Percentiles rank a stretch among this genome's conserved stretches.
Conservation (phyloP, 2,888 invertebrate genomes). For the Hemicrepidius hirtus region DNA sequence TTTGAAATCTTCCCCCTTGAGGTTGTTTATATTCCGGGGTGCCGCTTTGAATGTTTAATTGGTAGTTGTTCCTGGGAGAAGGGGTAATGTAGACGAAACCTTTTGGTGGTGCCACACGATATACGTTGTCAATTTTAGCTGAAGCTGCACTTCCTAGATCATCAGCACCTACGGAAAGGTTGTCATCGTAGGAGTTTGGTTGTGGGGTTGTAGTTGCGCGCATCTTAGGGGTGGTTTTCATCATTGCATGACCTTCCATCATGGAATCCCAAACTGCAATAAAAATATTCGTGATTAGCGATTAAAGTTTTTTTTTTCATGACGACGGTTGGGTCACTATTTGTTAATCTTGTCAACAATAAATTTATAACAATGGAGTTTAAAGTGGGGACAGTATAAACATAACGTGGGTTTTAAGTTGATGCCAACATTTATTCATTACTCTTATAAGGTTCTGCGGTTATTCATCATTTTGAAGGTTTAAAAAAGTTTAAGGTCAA, state of each 20-base stretch:
- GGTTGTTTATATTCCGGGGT: conserved; percentile 42
- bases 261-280: conserved; percentile 82
- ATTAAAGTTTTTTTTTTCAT: neutral
- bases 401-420: neutral
- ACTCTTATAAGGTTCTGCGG: neutral
- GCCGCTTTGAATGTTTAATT: conserved; percentile 54
- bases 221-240: conserved; percentile 69
- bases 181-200: conserved; percentile 70
- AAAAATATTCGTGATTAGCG: conserved; percentile 51
- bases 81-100: conserved; percentile 59
- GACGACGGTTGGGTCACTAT: neutral
- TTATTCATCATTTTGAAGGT: conserved; percentile 27
- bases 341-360: neutral
- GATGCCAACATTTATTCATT: conserved; percentile 9
- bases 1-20: neutral
- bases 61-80: neutral
- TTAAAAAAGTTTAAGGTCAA: conserved; percentile 40
- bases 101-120: conserved; percentile 66
- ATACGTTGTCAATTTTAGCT: conserved; percentile 67
- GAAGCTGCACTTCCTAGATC: conserved; percentile 65
- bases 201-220: conserved; percentile 70
- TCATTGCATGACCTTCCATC: conserved; percentile 75
- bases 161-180: conserved; percentile 64
- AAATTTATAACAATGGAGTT: neutral
- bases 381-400: neutral